Evolutionary conservation across 2,113 vertebrate species (phyloP), one percentile per base, ranked within the genome.

Genomic region (Hiodon alosoides): DNA sequence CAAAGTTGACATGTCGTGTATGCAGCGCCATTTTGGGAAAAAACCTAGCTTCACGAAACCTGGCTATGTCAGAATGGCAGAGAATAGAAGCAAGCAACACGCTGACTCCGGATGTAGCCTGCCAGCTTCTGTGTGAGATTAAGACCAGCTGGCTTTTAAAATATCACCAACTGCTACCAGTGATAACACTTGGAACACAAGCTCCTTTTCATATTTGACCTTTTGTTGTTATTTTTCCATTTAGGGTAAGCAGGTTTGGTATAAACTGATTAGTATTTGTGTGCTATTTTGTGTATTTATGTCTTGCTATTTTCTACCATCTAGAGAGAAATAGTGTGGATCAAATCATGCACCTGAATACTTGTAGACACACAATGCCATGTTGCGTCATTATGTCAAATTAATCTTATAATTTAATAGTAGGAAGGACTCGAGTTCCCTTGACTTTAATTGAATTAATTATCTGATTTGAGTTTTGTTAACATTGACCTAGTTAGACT

Each of bases 171-270:
- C 55, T 73, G 65, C 55, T 46, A 7, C 57, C 31, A 51, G 51
- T 16, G 76, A 77, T 60, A 72, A 57, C 64, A 53, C 4, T 9
- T 17, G 46, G 9, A 55, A 65, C 60, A 74, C 16, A 52, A 14
- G 14, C 13, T 61, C 14, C 48, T 9, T 46, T 58, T 2, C 17
- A 6, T 11, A 51, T 4, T 13, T 5, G 4, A 7, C 50, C 14
- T 10, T 14, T 3, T 61, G 71, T 46, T 16, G 58, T 51, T 57
- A 10, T 57, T 57, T 50, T 51, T 62, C 57, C 57, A 13, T 50
- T 60, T 16, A 61, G 13, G 71, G 6, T 64, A 64, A 64, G 7
- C 3, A 59, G 17, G 61, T 17, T 64, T 13, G 13, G 6, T 7
- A 16, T 64, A n/a, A 3, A 64, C 61, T 17, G 6, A 46, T 58